phyloP scores from a whole-genome alignment of 2,797 vertebrate genomes.

The Gadopsis marmoratus region DNA sequence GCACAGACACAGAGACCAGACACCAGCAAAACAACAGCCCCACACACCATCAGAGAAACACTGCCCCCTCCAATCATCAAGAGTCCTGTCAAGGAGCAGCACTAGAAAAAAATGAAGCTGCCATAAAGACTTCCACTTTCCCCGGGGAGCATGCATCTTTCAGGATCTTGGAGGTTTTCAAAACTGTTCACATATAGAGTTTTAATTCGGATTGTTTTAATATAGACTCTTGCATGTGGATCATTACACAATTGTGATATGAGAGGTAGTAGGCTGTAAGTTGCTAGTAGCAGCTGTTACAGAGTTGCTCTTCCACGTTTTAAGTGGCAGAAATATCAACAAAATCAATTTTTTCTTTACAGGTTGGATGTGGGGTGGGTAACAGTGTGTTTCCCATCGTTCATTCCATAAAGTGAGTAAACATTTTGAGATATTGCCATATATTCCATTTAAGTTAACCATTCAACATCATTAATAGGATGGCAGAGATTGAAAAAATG shows the following conservation, averaged over 20 bases:
- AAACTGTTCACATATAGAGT: slow-evolving; percentile 22
- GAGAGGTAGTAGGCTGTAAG: not conserved
- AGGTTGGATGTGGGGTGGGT: slow-evolving; percentile 95
- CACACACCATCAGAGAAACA: slow-evolving; percentile 28
- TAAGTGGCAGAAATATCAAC: not conserved
- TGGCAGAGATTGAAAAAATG: no score
- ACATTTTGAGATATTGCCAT: not conserved
- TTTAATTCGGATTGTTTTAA: slow-evolving; percentile 6
- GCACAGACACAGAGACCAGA: slow-evolving; percentile 20
- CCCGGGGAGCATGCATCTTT: slow-evolving; percentile 88
- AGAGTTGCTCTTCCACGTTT: slow-evolving; percentile 1
- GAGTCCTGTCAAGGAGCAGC: slow-evolving; percentile 17
- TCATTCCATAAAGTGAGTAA: slow-evolving; percentile 87
- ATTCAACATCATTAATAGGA: not conserved
- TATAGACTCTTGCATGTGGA: not conserved
- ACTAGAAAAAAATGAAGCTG: slow-evolving; percentile 36
- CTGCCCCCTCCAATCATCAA: slow-evolving; percentile 25
- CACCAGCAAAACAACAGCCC: slow-evolving; percentile 24
- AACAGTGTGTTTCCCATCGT: slow-evolving; percentile 95
- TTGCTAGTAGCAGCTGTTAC: not conserved
- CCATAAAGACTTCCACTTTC: slow-evolving; percentile 69
- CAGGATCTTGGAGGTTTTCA: slow-evolving; percentile 90
- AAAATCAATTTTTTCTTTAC: slow-evolving; percentile 58
- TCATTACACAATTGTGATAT: not conserved
- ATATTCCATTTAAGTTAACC: not conserved